A percentile compares a stretch with the other conserved stretches of the same genome.
Evolutionary conservation across 2,113 vertebrate species (phyloP).

Genomic region (Otolemur garnettii): DNA sequence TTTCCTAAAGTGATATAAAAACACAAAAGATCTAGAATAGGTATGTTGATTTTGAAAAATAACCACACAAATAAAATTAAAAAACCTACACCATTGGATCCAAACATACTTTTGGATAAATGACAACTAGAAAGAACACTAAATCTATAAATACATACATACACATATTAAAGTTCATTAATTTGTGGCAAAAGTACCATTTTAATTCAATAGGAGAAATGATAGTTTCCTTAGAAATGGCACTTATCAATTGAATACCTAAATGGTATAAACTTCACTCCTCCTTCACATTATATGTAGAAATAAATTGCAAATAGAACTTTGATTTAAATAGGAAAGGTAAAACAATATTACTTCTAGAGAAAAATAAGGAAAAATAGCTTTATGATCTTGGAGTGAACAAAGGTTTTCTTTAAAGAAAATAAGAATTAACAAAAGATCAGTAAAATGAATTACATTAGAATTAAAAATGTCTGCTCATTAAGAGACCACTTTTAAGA

Average conservation of each 20-base stretch:
- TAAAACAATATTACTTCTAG: not conserved
- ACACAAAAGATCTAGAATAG: not conserved
- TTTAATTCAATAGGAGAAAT: not conserved
- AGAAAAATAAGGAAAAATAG: not conserved
- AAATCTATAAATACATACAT: not conserved
- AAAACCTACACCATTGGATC: not conserved
- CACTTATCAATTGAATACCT: not conserved
- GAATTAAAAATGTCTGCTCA: not conserved
- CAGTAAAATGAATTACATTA: not conserved
- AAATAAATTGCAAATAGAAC: not conserved
- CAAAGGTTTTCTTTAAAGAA: constrained; percentile 16
- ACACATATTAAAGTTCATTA: not conserved
- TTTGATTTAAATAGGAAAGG: not conserved
- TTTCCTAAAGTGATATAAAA: constrained; percentile 32
- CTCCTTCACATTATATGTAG: not conserved
- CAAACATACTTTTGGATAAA: not conserved
- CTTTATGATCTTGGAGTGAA: not conserved
- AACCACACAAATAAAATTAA: constrained; percentile 2
- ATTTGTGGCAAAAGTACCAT: not conserved
- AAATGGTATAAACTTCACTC: not conserved
- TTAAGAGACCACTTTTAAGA: not conserved
- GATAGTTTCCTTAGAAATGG: not conserved
- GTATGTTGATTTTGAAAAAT: not conserved
- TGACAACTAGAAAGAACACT: not conserved
- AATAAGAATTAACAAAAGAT: not conserved